Percentiles rank a stretch among this genome's conserved stretches.
These are phyloP conservation scores for Priocnemis perturbator DNA, from an alignment of 2,888 invertebrate species.

Conservation along the genomic window DNA sequence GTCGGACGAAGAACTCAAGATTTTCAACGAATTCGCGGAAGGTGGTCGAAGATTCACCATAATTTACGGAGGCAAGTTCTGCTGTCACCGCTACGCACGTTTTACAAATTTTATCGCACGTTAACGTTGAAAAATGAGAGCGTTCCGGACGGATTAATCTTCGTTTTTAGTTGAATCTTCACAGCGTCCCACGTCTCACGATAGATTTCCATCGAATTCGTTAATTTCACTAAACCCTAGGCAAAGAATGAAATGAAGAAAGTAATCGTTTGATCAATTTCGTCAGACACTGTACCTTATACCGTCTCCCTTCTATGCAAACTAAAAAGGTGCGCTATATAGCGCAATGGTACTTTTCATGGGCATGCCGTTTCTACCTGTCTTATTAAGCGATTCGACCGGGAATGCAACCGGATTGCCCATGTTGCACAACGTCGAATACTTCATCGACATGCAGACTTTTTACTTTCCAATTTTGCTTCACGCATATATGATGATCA, in stretches of 20 bases:
- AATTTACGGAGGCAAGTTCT: background rate
- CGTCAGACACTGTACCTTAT: background rate
- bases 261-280: too few species aligned
- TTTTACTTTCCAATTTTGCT: slow-evolving; percentile 10
- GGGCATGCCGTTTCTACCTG: background rate
- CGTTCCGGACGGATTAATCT: too few species aligned
- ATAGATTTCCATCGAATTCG: too few species aligned
- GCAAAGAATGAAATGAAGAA: too few species aligned
- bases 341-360: background rate
- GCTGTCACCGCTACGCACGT: too few species aligned
- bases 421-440: slow-evolving; percentile 2
- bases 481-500: background rate
- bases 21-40: background rate
- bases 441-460: background rate
- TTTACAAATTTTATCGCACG: too few species aligned
- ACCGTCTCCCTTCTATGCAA: background rate
- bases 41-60: slow-evolving; percentile 4
- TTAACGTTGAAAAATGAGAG: too few species aligned
- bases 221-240: too few species aligned
- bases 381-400: background rate
- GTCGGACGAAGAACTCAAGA: background rate
- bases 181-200: too few species aligned
- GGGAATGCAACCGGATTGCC: background rate
- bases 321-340: slow-evolving; percentile 1
- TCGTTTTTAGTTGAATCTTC: too few species aligned